Base-by-base conservation (phyloP, 2,888 invertebrate species). In the Biston betularia region DNA sequence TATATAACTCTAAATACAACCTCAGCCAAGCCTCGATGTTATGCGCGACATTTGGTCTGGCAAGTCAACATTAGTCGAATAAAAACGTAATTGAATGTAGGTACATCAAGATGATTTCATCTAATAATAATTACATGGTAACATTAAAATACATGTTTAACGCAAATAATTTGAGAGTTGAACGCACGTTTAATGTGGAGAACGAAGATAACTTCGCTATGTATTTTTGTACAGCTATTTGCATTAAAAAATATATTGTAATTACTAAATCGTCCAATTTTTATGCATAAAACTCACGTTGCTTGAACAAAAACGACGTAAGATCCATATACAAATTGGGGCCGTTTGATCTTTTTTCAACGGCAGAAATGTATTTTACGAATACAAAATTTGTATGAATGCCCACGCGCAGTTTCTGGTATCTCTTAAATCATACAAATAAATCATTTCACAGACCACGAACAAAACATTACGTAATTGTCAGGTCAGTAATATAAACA, bases 131-230 rank as follows among this genome's bases (percentile, higher is more conserved):
- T 70, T 68, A 70, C 61, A 62, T 55, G 45, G 62, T 64, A 67
- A 65, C 65, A 59, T 70, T 70, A 65, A 54, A 61, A 60, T 65
- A 60, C 56, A 53, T 52, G 57, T 62, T 63, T 68, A 64, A 63
- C 59, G 70, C 71, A 70, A 73, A 65, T 76, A 77, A 74, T 77
- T 77, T 70, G 53, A 64, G 73, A 77, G 85, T 83, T 85, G 78
- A 87, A 85, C 75, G 86, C 53, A 79, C 86, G 78, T 57, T 78
- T 85, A 86, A 86, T 85, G 81, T 66, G 73, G 75, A 77, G 75
- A 77, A 78, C 74, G 73, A 77, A 77, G 63, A 79, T 74, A 77
- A 75, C 71, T 63, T 70, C 34, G 62, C 75, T 71, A 77, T 77
- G 75, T 71, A 68, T 78, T 79, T 74, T 78, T 73, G 73, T 78